phyloP scores from a whole-genome alignment of 2,888 invertebrate species.

The Oscheius onirici region DNA sequence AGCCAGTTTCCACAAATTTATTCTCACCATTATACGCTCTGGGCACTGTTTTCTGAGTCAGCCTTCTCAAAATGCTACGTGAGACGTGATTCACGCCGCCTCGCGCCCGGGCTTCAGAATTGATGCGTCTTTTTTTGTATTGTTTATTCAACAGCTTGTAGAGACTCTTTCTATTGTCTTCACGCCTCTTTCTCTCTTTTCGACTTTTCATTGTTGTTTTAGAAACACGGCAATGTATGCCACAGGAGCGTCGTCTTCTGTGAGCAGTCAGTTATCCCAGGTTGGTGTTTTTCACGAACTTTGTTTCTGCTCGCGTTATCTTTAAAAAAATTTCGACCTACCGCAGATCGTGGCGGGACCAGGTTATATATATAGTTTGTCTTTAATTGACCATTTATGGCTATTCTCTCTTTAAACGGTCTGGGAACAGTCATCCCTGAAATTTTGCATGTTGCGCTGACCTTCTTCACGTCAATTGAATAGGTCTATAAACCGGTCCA shows the following conservation, averaged over 20 bases:
- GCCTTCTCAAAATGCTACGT: not conserved
- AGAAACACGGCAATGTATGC: constrained; percentile 7
- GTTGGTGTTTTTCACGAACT: not conserved
- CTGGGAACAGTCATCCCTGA: constrained; percentile 2
- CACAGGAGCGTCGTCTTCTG: constrained; percentile 21
- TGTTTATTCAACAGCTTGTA: constrained; percentile 11
- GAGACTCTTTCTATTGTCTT: not conserved
- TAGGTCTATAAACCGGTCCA: constrained; percentile 21
- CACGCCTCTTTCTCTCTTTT: too few species aligned
- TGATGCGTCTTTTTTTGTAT: constrained; percentile 10
- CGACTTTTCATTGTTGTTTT: too few species aligned
- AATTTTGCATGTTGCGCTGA: constrained; percentile 22
- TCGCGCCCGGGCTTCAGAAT: not conserved
- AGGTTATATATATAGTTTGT: too few species aligned
- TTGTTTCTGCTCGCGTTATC: too few species aligned
- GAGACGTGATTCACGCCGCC: constrained; percentile 6
- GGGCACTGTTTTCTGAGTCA: constrained; percentile 9
- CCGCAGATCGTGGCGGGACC: too few species aligned
- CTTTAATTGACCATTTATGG: too few species aligned
- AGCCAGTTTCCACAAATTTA: too few species aligned
- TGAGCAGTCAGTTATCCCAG: constrained; percentile 22
- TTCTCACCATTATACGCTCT: too few species aligned
- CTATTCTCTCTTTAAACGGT: too few species aligned
- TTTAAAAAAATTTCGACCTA: too few species aligned
- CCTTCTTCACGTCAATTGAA: constrained; percentile 26